Conservation (phyloP, 2,888 invertebrate genomes). For the Halictus quadricinctus region DNA sequence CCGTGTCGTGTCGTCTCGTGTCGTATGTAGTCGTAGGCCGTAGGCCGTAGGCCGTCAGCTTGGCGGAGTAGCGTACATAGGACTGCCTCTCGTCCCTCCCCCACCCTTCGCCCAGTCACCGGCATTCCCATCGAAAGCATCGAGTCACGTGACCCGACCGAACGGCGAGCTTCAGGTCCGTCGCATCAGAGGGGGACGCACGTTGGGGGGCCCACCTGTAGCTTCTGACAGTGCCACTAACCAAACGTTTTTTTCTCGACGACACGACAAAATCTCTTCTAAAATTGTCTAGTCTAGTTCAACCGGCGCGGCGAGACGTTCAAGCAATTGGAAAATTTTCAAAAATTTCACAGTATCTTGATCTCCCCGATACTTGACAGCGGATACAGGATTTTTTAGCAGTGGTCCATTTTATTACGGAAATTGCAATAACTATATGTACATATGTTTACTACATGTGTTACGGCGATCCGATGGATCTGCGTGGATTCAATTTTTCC, state of each 20-base stretch:
- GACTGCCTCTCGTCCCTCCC: constrained; percentile 61
- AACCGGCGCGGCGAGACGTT: background rate
- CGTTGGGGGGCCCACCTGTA: constrained; percentile 75
- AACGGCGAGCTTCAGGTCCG: constrained; percentile 69
- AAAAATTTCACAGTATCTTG: too few relatives aligned
- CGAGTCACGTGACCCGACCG: constrained; percentile 73
- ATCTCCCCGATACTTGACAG: background rate
- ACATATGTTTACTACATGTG: too few relatives aligned
- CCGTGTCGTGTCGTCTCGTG: constrained; percentile 1
- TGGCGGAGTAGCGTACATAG: constrained; percentile 57
- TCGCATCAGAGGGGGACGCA: constrained; percentile 64
- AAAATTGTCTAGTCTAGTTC: background rate
- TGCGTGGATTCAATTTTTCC: background rate
- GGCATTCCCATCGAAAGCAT: constrained; percentile 64
- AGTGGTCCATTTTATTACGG: background rate
- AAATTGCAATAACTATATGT: too few relatives aligned
- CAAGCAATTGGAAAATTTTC: background rate
- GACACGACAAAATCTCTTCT: background rate
- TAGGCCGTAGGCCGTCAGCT: constrained; percentile 53
- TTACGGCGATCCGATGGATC: background rate
- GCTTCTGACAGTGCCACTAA: constrained; percentile 65
- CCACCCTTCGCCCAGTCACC: constrained; percentile 53
- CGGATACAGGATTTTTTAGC: background rate
- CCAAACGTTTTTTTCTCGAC: constrained; percentile 21
- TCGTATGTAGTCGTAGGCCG: constrained; percentile 10